A percentile compares a stretch with the other conserved stretches of the same genome.
Conservation (phyloP, 2,797 vertebrate genomes). For the Sciaenops ocellatus region DNA sequence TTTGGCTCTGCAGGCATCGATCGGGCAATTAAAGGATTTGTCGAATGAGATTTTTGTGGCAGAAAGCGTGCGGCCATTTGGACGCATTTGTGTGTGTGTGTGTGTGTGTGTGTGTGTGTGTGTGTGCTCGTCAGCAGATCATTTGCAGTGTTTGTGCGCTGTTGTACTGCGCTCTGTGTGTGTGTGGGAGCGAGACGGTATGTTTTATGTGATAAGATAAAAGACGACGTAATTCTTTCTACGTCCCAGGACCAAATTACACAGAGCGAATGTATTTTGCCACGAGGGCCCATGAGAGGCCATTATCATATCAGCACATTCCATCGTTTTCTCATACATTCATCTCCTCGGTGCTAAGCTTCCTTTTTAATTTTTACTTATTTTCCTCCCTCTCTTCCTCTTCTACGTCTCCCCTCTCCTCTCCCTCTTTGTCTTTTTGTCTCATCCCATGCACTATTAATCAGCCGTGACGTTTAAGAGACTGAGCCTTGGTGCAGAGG, state of each 20-base stretch:
- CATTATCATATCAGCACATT: conserved; percentile 60
- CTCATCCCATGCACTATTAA: conserved; percentile 63
- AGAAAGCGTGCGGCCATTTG: conserved; percentile 23
- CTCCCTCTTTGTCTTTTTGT: conserved; percentile 10
- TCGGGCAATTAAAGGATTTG: conserved; percentile 81
- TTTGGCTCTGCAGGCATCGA: conserved; percentile 71
- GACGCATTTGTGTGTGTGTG: conserved; percentile 1
- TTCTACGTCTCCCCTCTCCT: background rate
- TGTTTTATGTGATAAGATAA: conserved; percentile 51
- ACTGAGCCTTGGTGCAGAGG: conserved; percentile 54
- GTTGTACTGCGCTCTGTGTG: background rate
- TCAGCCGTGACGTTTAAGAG: conserved; percentile 67
- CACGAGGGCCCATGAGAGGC: conserved; percentile 39
- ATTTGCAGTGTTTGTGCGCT: background rate
- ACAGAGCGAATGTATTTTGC: conserved; percentile 44
- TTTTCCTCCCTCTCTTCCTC: background rate
- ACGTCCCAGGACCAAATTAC: conserved; percentile 37
- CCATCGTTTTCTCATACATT: conserved; percentile 49
- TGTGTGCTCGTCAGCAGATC: background rate
- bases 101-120: conserved; percentile 3
- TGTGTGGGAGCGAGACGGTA: background rate
- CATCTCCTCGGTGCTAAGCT: conserved; percentile 9
- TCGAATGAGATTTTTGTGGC: conserved; percentile 52
- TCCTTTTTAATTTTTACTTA: background rate
- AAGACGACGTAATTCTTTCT: conserved; percentile 40